Percentiles rank a stretch among this genome's conserved stretches.
Conservation (phyloP, 2,797 vertebrate genomes). For the Taeniopygia guttata region DNA sequence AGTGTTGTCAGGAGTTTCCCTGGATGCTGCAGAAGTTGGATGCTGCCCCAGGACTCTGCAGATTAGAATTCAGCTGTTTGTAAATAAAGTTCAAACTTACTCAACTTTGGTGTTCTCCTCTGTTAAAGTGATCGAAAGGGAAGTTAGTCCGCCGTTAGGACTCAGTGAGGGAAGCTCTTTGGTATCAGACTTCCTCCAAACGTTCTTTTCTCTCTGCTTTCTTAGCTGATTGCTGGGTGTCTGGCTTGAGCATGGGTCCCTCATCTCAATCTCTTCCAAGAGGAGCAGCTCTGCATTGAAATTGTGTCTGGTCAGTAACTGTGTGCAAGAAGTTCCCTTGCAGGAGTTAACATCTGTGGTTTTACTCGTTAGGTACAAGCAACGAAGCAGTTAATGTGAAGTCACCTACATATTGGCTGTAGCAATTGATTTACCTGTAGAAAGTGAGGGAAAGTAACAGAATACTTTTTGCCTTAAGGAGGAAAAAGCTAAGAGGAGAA, state of each 20-base stretch:
- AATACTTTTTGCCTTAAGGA: not conserved
- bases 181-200: not conserved
- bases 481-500: not conserved
- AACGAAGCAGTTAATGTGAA: not conserved
- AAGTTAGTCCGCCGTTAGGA: not conserved
- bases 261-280: fast-evolving
- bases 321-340: not conserved
- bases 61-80: not conserved
- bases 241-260: not conserved
- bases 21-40: not conserved
- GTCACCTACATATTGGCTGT: not conserved
- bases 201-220: not conserved
- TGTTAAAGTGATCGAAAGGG: not conserved
- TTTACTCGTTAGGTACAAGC: not conserved
- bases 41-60: not conserved
- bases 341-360: not conserved
- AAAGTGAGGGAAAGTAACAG: not conserved
- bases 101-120: not conserved
- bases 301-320: not conserved
- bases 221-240: not conserved
- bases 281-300: not conserved
- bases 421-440: not conserved
- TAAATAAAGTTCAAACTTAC: not conserved
- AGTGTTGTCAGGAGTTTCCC: slow-evolving; percentile 11
- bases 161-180: not conserved